Conservation (phyloP, 2,797 vertebrate genomes). For the Syndactyla subalaris region DNA sequence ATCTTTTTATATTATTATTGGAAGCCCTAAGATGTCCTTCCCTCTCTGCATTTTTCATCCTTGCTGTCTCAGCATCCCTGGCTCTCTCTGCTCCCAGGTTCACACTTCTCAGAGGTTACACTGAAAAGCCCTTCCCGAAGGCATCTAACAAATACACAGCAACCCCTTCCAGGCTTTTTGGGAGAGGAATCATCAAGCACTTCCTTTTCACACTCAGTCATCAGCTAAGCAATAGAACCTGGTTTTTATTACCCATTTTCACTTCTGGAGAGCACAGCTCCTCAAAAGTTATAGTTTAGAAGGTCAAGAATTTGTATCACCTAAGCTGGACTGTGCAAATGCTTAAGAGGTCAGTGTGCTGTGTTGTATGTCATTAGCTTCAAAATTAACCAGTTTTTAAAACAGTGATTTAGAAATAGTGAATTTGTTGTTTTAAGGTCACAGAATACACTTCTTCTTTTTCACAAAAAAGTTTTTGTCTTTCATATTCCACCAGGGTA, state of each 20-base stretch:
- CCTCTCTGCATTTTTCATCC: neutral
- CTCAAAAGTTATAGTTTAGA: neutral
- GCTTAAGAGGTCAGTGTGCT: neutral
- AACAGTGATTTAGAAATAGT: neutral
- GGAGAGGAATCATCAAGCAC: neutral
- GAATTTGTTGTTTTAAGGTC: neutral
- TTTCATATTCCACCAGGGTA: neutral
- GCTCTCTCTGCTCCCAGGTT: neutral
- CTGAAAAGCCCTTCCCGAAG: neutral
- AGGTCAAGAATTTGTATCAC: constrained; percentile 30
- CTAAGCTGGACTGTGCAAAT: neutral
- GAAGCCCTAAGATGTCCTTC: neutral
- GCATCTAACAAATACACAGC: neutral
- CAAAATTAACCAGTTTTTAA: neutral
- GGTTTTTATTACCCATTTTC: constrained; percentile 17
- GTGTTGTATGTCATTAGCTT: neutral
- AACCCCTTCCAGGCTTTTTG: neutral
- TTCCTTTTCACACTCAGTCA: constrained; percentile 18
- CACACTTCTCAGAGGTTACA: neutral
- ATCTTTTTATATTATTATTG: neutral
- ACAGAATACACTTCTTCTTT: neutral
- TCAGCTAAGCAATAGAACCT: neutral
- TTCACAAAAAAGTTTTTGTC: neutral
- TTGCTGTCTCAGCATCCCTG: neutral
- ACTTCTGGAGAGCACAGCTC: neutral